phyloP scores from a whole-genome alignment of 2,888 invertebrate species.

The Drosophila putrida region DNA sequence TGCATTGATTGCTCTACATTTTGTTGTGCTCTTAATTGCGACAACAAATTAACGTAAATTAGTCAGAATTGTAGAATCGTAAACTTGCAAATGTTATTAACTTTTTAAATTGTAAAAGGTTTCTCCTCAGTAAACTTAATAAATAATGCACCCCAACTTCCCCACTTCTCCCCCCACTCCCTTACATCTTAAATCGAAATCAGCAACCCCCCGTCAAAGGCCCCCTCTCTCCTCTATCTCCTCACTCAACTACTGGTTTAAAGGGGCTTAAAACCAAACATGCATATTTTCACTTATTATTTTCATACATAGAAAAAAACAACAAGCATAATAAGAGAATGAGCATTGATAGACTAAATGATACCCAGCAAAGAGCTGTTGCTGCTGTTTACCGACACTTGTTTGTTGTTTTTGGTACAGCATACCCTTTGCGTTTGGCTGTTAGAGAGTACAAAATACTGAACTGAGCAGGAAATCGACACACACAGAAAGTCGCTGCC shows the following conservation, averaged over 20 bases:
- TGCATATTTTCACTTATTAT: constrained; percentile 80
- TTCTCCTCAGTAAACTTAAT: constrained; percentile 29
- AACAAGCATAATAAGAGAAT: background rate
- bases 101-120: constrained; percentile 38
- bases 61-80: constrained; percentile 26
- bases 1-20: constrained; percentile 54
- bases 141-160: constrained; percentile 46
- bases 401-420: background rate
- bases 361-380: constrained; percentile 10
- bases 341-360: background rate
- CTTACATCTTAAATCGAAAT: constrained; percentile 20
- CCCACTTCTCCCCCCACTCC: background rate
- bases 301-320: constrained; percentile 55
- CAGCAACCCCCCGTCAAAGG: background rate
- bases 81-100: constrained; percentile 41
- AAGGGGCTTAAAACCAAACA: constrained; percentile 71
- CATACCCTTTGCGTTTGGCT: constrained; percentile 11
- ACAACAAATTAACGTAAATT: constrained; percentile 56
- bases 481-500: constrained; percentile 36
- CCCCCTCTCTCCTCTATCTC: background rate
- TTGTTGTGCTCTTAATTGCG: constrained; percentile 45
- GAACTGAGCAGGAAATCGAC: constrained; percentile 49
- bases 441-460: constrained; percentile 12
- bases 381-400: background rate
- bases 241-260: background rate